These are phyloP conservation scores for Ceratothoa steindachneri DNA, from an alignment of 2,888 invertebrate species.

Conservation along the genomic window DNA sequence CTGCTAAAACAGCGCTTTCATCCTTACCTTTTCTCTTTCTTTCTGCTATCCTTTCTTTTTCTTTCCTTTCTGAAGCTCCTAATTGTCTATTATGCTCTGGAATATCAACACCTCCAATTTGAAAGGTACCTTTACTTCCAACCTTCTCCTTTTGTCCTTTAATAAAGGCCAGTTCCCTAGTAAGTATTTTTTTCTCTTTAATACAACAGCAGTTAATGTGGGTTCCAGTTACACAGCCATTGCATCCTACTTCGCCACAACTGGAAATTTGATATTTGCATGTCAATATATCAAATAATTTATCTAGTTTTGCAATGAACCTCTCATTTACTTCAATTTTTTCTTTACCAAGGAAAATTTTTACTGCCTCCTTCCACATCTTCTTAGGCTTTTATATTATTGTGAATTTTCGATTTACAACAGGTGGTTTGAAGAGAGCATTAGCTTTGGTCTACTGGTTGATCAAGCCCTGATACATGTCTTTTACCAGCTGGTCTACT, in stretches of 20 bases:
- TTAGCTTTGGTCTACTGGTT: constrained; percentile 23
- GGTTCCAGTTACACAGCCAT: constrained; percentile 7
- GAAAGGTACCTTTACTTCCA: too few species aligned
- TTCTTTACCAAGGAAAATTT: constrained; percentile 17
- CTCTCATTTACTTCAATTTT: constrained; percentile 5
- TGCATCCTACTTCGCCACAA: constrained; percentile 12
- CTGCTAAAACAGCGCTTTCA: too few species aligned
- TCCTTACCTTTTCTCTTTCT: too few species aligned
- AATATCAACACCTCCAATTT: too few species aligned
- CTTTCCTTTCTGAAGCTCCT: too few species aligned
- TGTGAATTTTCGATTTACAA: constrained; percentile 18
- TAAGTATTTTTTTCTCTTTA: constrained; percentile 12
- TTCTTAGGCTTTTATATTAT: constrained; percentile 7
- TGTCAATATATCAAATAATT: constrained; percentile 21
- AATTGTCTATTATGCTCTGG: too few species aligned
- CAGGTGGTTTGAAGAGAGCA: constrained; percentile 29
- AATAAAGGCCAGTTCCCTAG: constrained; percentile 6
- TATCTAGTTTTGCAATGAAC: constrained; percentile 16
- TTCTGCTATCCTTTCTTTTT: too few species aligned
- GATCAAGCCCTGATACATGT: too few species aligned
- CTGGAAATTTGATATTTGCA: constrained; percentile 17
- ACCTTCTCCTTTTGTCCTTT: too few species aligned
- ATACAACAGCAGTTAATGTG: constrained; percentile 21
- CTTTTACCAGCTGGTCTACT: constrained; percentile 9
- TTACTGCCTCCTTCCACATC: constrained; percentile 15